phyloP scores from a whole-genome alignment of 2,797 vertebrate genomes.

The Varecia variegata region DNA sequence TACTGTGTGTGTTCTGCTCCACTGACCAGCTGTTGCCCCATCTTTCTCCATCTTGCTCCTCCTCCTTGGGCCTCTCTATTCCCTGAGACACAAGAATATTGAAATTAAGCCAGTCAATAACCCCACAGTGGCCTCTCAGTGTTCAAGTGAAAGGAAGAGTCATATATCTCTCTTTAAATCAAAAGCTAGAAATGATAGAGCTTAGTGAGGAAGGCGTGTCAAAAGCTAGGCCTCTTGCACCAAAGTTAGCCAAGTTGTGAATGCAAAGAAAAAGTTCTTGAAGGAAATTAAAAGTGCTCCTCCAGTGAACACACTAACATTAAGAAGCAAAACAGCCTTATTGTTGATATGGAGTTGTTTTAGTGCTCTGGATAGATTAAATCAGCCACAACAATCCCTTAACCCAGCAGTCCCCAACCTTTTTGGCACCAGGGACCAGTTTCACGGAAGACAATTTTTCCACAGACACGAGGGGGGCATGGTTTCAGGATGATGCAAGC shows the following conservation, averaged over 20 bases:
- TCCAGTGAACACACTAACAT: background rate
- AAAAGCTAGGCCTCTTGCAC: background rate
- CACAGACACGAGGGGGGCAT: no score
- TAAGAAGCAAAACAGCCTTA: background rate
- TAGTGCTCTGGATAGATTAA: background rate
- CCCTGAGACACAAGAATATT: background rate
- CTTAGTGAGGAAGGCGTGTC: background rate
- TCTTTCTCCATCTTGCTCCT: background rate
- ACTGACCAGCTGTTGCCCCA: background rate
- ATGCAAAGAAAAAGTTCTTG: background rate
- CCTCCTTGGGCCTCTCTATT: background rate
- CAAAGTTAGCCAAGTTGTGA: background rate
- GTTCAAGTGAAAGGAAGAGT: background rate
- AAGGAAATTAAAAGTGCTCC: background rate
- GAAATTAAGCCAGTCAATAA: background rate
- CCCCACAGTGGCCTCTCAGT: background rate
- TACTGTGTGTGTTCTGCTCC: background rate
- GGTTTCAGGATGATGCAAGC: no score
- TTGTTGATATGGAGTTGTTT: background rate
- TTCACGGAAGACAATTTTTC: no score
- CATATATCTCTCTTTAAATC: background rate
- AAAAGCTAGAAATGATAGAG: background rate
- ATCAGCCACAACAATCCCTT: background rate
- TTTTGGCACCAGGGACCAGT: no score
- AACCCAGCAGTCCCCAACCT: background rate